Base-by-base conservation (phyloP, 2,113 vertebrate species). In the Ictalurus punctatus region DNA sequence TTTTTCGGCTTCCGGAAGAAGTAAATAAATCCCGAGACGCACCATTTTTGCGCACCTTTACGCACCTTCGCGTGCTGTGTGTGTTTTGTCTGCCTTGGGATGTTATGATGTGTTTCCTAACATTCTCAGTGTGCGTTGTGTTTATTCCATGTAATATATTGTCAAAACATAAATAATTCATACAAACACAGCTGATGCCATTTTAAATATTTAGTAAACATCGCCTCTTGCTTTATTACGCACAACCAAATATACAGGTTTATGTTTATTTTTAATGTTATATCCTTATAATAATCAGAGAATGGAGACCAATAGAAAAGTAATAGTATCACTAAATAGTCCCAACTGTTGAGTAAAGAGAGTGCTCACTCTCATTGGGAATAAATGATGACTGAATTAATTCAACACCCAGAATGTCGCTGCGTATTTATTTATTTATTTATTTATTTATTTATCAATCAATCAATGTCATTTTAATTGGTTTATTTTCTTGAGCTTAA, bases 1-100 rank as follows among this genome's bases (percentile, higher is more conserved):
- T 63, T 78, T 63, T 44, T 71, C 63, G 67, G 30, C 44, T 48
- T 48, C 44, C 44, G 44, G 44, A 48, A 48, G 6, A 7, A 48
- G 7, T 6, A 0, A 48, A 54, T 52, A 76, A 48, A 65, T 63
- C 30, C 1, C 0, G 6, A 74, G 25, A 13, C 73, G 34, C 25
- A 48, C n/a, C 56, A 5, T 79, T 40, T 48, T 78, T n/a, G 71
- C 73, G 85, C 73, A 44, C 44, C 67, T 86, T 59, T 69, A 37
- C 69, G 84, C 69, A 58, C 34, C 19, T 48, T 73, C 44, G 21
- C 58, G 1, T 27, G 80, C 21, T 6, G 58, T 9, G 54, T 34
- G 19, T 81, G 13, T 81, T 0, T 58, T 23, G 79, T 37, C 44
- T 82, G 54, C 7, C 21, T 56, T 58, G 40, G 4, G 56, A 40